Percentiles rank a stretch among this genome's conserved stretches.
phyloP scores from a whole-genome alignment of 2,797 vertebrate genomes.

The Eulemur albifrons region DNA sequence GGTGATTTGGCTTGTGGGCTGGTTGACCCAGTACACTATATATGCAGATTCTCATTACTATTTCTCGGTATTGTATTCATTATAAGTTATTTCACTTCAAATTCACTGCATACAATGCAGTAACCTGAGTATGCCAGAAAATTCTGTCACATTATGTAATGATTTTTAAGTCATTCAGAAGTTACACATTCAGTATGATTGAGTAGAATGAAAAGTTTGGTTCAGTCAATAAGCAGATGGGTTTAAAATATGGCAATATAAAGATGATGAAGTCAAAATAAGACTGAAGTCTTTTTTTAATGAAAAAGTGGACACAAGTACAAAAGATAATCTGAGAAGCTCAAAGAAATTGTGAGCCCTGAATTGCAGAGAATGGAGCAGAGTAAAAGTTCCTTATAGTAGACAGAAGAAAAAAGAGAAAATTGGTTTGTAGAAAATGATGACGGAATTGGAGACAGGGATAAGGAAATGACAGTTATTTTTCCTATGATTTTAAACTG shows the following conservation, averaged over 20 bases:
- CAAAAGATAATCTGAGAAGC: constrained; percentile 71
- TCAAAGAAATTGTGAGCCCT: constrained; percentile 66
- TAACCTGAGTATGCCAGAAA: background rate
- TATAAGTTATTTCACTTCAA: constrained; percentile 6
- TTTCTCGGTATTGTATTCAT: constrained; percentile 2
- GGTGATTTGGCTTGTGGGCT: background rate
- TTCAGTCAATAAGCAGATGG: constrained; percentile 18
- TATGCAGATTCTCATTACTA: background rate
- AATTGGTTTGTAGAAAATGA: constrained; percentile 75
- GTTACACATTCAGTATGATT: background rate
- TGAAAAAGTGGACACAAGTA: constrained; percentile 62
- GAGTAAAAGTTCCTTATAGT: constrained; percentile 62
- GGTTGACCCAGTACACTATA: background rate
- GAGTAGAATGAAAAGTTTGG: background rate
- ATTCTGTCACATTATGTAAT: background rate
- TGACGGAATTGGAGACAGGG: constrained; percentile 67
- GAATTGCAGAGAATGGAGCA: constrained; percentile 72
- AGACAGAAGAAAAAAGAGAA: constrained; percentile 71
- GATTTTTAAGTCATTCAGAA: constrained; percentile 33
- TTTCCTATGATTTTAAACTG: constrained; percentile 72
- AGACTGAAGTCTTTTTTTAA: constrained; percentile 35
- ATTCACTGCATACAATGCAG: background rate
- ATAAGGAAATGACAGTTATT: constrained; percentile 76
- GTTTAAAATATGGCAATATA: constrained; percentile 52
- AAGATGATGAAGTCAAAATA: constrained; percentile 37